Conservation (phyloP, 2,888 invertebrate genomes). For the Deilephila elpenor region DNA sequence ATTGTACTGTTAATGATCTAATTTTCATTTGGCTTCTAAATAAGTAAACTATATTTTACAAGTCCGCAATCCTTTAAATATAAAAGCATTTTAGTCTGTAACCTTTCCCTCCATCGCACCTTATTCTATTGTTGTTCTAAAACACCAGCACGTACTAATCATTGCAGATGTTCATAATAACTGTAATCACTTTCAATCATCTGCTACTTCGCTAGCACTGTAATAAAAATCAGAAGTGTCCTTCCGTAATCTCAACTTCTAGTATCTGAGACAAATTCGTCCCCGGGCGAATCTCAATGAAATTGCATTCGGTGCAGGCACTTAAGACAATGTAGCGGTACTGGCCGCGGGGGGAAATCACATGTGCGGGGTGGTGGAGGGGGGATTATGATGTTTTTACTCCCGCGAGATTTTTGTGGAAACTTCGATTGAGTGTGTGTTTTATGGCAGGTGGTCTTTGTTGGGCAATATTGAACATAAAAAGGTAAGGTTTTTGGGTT, state of each 20-base stretch:
- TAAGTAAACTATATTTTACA: too few species aligned
- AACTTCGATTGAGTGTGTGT: not conserved
- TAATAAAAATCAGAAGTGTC: not conserved
- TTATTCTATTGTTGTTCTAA: too few species aligned
- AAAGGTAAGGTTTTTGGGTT: too few species aligned
- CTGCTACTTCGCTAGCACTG: too few species aligned
- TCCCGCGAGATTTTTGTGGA: not conserved
- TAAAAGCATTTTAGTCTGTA: too few species aligned
- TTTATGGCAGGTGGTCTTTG: not conserved
- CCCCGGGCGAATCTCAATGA: slow-evolving; percentile 21
- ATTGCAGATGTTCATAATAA: too few species aligned
- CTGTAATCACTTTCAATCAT: too few species aligned
- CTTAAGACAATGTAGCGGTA: not conserved
- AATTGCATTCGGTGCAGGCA: slow-evolving; percentile 8
- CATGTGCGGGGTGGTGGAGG: not conserved
- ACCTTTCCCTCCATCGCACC: too few species aligned
- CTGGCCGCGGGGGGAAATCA: not conserved
- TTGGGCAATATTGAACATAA: too few species aligned
- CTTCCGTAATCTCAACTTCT: not conserved
- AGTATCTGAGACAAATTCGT: slow-evolving; percentile 11
- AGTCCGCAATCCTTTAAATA: too few species aligned
- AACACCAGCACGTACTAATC: too few species aligned
- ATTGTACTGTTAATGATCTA: not conserved
- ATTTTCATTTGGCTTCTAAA: too few species aligned
- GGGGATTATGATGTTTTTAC: not conserved